Base-by-base conservation (phyloP, 2,888 invertebrate genomes). In the Chalcosyrphus nemorum region DNA sequence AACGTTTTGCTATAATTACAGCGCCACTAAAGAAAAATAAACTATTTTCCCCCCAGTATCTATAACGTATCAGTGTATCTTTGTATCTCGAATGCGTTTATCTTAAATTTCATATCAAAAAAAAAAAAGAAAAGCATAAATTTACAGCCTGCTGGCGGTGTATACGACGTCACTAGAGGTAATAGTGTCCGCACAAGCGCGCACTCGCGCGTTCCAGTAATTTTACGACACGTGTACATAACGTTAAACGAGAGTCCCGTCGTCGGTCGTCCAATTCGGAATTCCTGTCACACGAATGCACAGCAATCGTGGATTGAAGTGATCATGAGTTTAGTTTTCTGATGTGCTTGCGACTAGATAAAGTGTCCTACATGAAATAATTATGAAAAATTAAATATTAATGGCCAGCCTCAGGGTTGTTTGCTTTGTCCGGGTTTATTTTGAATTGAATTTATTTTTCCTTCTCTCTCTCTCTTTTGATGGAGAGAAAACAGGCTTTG, bases 311-410 rank as follows among this genome's bases (percentile, higher is more conserved):
- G 68, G 68, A 71, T 80, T 61, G 78, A 27, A 68, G 78, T 50
- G 59, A 82, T 78, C 78, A 72, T 78, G 56, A 84, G 77, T 65
- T 29, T 41, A 27, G 35, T 24, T 66, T 29, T 32, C 57, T 72
- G 27, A 35, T 38, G 35, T 21, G 54, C 35, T 19, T 11, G 19
- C 24, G 4, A 4, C 47, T 32, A 41, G 43, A 63, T 59, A 52
- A 56, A 68, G 56, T 82, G 78, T 82, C 82, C 82, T 82, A 82
- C 82, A 80, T 84, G 74, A 74, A 84, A 84, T 84, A 84, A 84
- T 84, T 84, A 84, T 65, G 74, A 59, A 68, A 80, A 80, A 84
- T 84, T 84, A 84, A 84, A 80, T 80, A 84, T 84, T 84, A 84
- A 84, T 84, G 80, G 68, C 74, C 50, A 63, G 72, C 78, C 80